phyloP scores from a whole-genome alignment of 2,888 invertebrate genomes.

The Meliscaeva auricollis region DNA sequence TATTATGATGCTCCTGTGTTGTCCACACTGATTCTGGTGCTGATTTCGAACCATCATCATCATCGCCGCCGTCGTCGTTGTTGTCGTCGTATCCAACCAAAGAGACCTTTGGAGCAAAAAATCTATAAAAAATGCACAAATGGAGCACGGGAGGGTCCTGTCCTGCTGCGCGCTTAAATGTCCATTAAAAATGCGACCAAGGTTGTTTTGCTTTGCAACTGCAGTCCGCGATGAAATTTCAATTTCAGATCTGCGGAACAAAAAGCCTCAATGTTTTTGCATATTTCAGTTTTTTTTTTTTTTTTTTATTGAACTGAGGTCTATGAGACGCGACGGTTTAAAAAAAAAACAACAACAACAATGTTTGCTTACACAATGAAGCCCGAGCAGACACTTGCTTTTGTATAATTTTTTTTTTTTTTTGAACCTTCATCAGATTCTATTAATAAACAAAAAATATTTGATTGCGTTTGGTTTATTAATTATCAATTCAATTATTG shows the following conservation, averaged over 20 bases:
- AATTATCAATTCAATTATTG: conserved; percentile 74
- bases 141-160: conserved; percentile 3
- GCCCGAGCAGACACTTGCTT: conserved; percentile 28
- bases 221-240: conserved; percentile 65
- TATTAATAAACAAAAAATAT: conserved; percentile 70
- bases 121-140: conserved; percentile 7
- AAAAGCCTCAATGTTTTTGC: conserved; percentile 44
- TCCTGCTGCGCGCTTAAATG: conserved; percentile 66
- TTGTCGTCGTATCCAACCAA: neutral
- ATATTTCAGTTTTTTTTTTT: conserved; percentile 1
- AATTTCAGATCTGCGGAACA: conserved; percentile 69
- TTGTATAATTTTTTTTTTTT: conserved; percentile 1
- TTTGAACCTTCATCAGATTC: conserved; percentile 39
- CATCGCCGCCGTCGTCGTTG: too few species aligned
- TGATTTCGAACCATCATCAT: conserved; percentile 50
- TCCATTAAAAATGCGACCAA: conserved; percentile 58
- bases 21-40: conserved; percentile 68
- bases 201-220: conserved; percentile 33
- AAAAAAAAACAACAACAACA: neutral
- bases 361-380: conserved; percentile 39
- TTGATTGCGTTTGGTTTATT: conserved; percentile 71
- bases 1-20: conserved; percentile 70
- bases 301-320: conserved; percentile 1
- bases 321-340: conserved; percentile 30
- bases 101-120: conserved; percentile 15